Base-by-base conservation (phyloP, 1,140 invertebrate species). In the Harlomillsia oculata region DNA sequence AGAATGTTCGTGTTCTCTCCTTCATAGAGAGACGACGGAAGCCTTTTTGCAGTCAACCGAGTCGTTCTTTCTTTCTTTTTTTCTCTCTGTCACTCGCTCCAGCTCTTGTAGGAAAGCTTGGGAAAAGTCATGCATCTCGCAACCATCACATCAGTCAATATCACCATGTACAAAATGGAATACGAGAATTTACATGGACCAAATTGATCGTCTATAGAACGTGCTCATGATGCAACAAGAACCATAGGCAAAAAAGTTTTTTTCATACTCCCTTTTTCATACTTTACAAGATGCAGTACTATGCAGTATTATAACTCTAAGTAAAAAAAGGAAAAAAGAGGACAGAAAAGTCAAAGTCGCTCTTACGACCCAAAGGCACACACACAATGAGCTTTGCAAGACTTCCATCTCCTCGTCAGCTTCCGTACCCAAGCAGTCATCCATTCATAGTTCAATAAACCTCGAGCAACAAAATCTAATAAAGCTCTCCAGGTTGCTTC, bases 101-200 rank as follows among this genome's bases (percentile, higher is more conserved):
- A n/a, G n/a, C n/a, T n/a, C n/a, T n/a, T n/a, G n/a, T n/a, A n/a
- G n/a, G n/a, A n/a, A n/a, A n/a, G n/a, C n/a, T n/a, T n/a, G n/a
- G n/a, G n/a, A n/a, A n/a, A n/a, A n/a, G n/a, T n/a, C n/a, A n/a
- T n/a, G n/a, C n/a, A n/a, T n/a, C n/a, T n/a, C n/a, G n/a, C 21
- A 25, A 50, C 48, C 39, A 50, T 50, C 48, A 50, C 48, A 50
- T 50, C 48, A 50, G 48, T 50, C 48, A 50, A 50, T 50, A 50
- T 39, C 18, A 36, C 48, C 34, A 50, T 50, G 48, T 37, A 50
- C n/a, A 41, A 41, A 41, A 23, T 18, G 39, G 16, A 41, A 41
- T 23, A 41, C 9, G 39, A 41, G 39, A 23, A 41, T 41, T n/a
- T 23, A 23, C 18, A 5, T 23, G 39, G n/a, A 41, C n/a, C n/a